Base-by-base conservation (phyloP, 2,888 invertebrate genomes). In the Eumerus sabulonum region DNA sequence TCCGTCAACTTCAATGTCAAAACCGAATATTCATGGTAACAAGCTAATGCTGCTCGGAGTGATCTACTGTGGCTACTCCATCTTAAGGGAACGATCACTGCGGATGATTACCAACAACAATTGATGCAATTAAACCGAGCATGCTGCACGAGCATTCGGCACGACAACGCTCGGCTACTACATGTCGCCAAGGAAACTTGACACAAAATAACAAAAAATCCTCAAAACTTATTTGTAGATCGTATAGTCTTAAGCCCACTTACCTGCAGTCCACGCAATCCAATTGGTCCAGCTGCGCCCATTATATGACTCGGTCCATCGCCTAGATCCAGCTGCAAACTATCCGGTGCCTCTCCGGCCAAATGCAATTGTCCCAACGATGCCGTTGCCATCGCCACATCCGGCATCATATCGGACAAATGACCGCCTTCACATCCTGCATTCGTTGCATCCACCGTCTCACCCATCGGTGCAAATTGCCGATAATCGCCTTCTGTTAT, bases 341-440 rank as follows among this genome's bases (percentile, higher is more conserved):
- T 89, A 81, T 89, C 89, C n/a, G 87, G 86, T 82, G 87, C 86
- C 76, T 88, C 88, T 60, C 85, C 86, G 45, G 84, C 84, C 82
- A 93, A 89, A 88, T 93, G 93, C 85, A 93, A 91, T 87, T 91
- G 94, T 5, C 90, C 93, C 85, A 91, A 91, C 82, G 92, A 94
- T 82, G 92, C 94, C 67, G 93, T 96, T 85, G 96, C 96, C 96
- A 96, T 96, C 13, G 96, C 96, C 84, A 97, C 96, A 89, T 97
- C 97, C 0, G 97, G 97, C 93, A 97, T 96, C 85, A 94, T 93
- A 81, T 95, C 95, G 17, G 94, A 92, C 77, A 94, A 89, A 84
- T 93, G 93, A 84, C 95, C 92, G 86, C 93, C 91, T 86, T 93
- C 90, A 88, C 91, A 92, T 84, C 92, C 92, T 42, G 91, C 85